Evolutionary conservation across 2,888 invertebrate genomes (phyloP), one percentile per base, ranked within the genome.

Genomic region (Lordiphosa fenestrarum): DNA sequence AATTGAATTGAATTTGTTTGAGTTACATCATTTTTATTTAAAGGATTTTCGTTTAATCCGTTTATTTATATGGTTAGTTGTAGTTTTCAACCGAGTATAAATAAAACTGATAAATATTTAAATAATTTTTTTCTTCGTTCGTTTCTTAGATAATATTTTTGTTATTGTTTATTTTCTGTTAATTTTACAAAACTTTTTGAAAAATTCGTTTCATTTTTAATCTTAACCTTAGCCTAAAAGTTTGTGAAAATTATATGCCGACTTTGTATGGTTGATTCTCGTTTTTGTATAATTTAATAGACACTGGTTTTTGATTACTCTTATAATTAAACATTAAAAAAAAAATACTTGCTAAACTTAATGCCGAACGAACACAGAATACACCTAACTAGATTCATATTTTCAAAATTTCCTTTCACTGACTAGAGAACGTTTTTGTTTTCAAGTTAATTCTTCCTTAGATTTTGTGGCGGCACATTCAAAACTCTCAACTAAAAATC

Each of bases 351-450:
- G 12, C 35, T 50, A 53, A 54, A 68, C 12, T 40, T 52, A 44
- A 59, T 33, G 42, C 53, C 53, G 33, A 66, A 37, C 53, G 33
- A 66, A 37, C 4, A 15, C 15, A 53, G 39, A 41, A 12, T 15
- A 38, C 7, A 38, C 7, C 30, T 30, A 68, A 60, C 41, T 23
- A 23, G 48, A 47, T 40, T 42, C 55, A 57, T 15, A 38, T 53
- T 62, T 54, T 60, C 5, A 3, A 38, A 48, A 58, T 58, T 75
- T 48, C 48, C 46, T 51, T 55, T 53, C 53, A 76, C 82, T 81
- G 84, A 75, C 84, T 75, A 75, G 84, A 83, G 46, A 35, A 62
- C 39, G 42, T 48, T 59, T 40, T 10, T 9, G 3, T n/a, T 30
- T 21, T 23, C 6, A 6, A 2, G 3, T n/a, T 21, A 21, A 0